Percentiles rank a stretch among this genome's conserved stretches.
Evolutionary conservation across 1,140 invertebrate genomes (phyloP).

Genomic region (Psix sp.): DNA sequence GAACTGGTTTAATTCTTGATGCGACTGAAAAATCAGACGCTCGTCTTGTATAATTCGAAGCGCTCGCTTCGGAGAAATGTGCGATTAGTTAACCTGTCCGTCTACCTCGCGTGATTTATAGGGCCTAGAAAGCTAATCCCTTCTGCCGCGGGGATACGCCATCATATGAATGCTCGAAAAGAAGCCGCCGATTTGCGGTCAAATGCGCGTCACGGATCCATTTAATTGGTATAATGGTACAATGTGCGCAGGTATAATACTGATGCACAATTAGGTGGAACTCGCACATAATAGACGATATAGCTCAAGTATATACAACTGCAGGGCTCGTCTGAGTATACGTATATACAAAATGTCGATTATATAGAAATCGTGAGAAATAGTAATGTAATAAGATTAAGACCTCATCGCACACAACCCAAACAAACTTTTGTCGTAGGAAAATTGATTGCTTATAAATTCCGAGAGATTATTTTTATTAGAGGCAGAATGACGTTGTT

Average conservation of each 20-base stretch:
- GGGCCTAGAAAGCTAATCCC: slow-evolving; percentile 68
- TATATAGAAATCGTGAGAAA: slow-evolving; percentile 32
- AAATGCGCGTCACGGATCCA: slow-evolving; percentile 37
- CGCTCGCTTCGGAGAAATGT: slow-evolving; percentile 62
- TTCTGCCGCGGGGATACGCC: slow-evolving; percentile 43
- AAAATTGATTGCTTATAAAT: slow-evolving; percentile 11
- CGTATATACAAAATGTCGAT: too few species aligned
- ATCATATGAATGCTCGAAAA: slow-evolving; percentile 23
- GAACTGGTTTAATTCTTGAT: slow-evolving; percentile 15
- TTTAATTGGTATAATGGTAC: slow-evolving; percentile 58
- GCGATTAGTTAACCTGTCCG: slow-evolving; percentile 66
- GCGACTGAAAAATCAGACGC: slow-evolving; percentile 21
- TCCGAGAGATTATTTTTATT: slow-evolving; percentile 9
- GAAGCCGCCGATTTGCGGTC: slow-evolving; percentile 51
- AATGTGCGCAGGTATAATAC: slow-evolving; percentile 45
- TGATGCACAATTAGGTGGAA: slow-evolving; percentile 42
- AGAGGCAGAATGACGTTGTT: too few species aligned
- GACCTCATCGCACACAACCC: background rate
- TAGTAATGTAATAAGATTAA: slow-evolving; percentile 15
- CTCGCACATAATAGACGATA: slow-evolving; percentile 25
- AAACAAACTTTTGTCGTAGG: slow-evolving; percentile 29
- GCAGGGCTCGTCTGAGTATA: slow-evolving; percentile 13
- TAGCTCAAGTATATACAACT: slow-evolving; percentile 18
- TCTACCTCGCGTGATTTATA: slow-evolving; percentile 67
- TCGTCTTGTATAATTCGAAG: slow-evolving; percentile 61